A percentile compares a stretch with the other conserved stretches of the same genome.
Evolutionary conservation across 1,140 invertebrate species (phyloP).

Genomic region (Zophobas atratus): DNA sequence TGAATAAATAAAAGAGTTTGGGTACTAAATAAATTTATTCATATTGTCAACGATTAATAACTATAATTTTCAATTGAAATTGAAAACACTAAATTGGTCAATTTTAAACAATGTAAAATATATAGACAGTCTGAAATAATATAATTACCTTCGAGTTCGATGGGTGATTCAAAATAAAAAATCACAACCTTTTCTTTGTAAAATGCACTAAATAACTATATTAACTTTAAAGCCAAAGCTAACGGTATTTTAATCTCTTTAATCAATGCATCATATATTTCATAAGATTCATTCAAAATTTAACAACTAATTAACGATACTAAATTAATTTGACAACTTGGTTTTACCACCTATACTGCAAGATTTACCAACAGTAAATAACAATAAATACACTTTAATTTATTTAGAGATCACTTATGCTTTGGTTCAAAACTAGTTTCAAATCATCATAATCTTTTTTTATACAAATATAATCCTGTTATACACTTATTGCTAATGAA

Average conservation of each 20-base stretch:
- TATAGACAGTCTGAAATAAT: conserved; percentile 10
- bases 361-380: conserved; percentile 52
- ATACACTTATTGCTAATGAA: conserved; percentile 56
- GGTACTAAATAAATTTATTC: conserved; percentile 58
- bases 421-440: conserved; percentile 55
- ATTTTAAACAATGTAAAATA: conserved; percentile 46
- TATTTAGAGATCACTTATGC: conserved; percentile 51
- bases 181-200: conserved; percentile 44
- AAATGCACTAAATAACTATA: conserved; percentile 37
- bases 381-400: conserved; percentile 51
- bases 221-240: conserved; percentile 53
- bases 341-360: conserved; percentile 34
- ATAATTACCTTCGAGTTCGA: not conserved
- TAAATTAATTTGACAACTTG: conserved; percentile 47
- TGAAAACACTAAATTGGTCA: conserved; percentile 53
- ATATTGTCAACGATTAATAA: conserved; percentile 58
- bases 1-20: conserved; percentile 40
- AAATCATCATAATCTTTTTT: conserved; percentile 46
- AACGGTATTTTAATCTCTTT: conserved; percentile 32
- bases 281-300: conserved; percentile 51
- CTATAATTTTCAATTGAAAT: conserved; percentile 49
- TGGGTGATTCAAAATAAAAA: conserved; percentile 34
- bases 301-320: conserved; percentile 53
- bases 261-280: conserved; percentile 44
- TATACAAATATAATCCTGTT: conserved; percentile 48